Evolutionary conservation across 2,797 vertebrate species (phyloP).

Genomic region (Manis javanica): DNA sequence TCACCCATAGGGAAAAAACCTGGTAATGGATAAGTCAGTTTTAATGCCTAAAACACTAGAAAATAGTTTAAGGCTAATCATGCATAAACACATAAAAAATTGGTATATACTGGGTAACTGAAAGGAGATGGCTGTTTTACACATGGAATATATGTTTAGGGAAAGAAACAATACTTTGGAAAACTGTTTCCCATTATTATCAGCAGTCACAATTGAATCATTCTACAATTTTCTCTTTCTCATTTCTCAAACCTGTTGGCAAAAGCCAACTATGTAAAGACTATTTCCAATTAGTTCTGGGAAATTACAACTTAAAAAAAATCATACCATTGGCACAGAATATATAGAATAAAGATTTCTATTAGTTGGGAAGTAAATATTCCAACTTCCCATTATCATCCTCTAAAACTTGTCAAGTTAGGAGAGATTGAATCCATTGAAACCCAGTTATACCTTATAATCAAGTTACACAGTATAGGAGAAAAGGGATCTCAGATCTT

Average conservation of each 20-base stretch:
- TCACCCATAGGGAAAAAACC: conserved; percentile 13
- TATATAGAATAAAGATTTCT: not conserved
- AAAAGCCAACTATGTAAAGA: not conserved
- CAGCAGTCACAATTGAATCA: conserved; percentile 4
- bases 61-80: not conserved
- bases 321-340: not conserved
- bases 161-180: not conserved
- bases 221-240: conserved; percentile 32
- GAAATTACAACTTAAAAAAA: conserved; percentile 7
- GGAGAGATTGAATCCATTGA: not conserved
- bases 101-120: not conserved
- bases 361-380: not conserved
- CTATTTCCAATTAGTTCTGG: conserved; percentile 40
- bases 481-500: not conserved
- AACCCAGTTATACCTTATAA: not conserved
- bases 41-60: conserved; percentile 28
- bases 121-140: not conserved
- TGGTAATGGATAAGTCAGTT: not conserved
- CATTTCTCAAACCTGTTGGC: conserved; percentile 37
- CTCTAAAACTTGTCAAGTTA: not conserved
- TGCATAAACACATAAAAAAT: not conserved
- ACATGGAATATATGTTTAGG: not conserved
- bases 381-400: not conserved
- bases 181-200: conserved; percentile 3
- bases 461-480: not conserved